A percentile compares a stretch with the other conserved stretches of the same genome.
phyloP scores from a whole-genome alignment of 2,797 vertebrate genomes.

The Calcarius lapponicus region DNA sequence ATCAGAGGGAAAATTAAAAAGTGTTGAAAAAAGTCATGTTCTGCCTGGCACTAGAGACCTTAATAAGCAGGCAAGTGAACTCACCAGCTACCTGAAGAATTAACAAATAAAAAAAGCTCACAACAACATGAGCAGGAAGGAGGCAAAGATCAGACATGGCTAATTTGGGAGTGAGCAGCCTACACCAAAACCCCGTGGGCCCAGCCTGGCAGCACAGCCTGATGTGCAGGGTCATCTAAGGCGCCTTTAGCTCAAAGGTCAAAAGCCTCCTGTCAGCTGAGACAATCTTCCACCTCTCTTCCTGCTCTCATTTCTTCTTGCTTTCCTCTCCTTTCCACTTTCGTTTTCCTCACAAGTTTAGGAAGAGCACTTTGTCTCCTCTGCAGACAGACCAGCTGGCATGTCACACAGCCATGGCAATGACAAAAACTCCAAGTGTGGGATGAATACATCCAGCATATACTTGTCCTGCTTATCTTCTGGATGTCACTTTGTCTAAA shows the following conservation, averaged over 20 bases:
- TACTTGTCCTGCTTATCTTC: neutral
- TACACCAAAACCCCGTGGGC: fast-evolving
- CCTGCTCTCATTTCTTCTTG: neutral
- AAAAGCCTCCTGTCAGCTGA: neutral
- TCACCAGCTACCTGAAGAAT: neutral
- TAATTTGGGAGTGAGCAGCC: neutral
- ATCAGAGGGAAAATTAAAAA: neutral
- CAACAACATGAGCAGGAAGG: neutral
- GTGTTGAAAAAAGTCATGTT: neutral
- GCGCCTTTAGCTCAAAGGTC: neutral
- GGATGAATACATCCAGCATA: neutral
- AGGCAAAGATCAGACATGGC: neutral
- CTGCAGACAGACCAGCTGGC: neutral
- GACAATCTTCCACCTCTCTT: neutral
- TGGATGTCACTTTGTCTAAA: neutral
- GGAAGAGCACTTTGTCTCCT: neutral
- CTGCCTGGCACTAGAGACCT: neutral
- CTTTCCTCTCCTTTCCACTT: neutral
- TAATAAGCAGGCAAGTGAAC: neutral
- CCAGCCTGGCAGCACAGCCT: neutral
- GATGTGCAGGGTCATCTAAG: fast-evolving
- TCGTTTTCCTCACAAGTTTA: neutral
- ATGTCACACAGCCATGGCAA: fast-evolving
- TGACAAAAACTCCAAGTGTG: neutral
- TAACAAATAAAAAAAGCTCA: neutral